phyloP scores from a whole-genome alignment of 2,888 invertebrate genomes.

The Spilosoma lubricipeda region DNA sequence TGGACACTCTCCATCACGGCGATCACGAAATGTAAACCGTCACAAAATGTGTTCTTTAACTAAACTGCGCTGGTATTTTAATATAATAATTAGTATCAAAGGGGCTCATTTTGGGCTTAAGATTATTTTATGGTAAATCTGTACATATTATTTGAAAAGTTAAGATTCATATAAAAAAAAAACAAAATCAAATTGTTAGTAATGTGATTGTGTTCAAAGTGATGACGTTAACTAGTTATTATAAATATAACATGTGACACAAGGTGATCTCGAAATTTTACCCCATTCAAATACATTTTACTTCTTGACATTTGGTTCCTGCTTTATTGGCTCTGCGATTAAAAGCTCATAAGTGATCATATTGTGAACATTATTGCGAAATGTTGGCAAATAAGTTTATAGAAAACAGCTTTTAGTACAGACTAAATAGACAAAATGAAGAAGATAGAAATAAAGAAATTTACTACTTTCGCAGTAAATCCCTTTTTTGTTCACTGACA shows the following conservation, averaged over 20 bases:
- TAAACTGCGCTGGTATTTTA: slow-evolving; percentile 42
- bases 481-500: background rate
- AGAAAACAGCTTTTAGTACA: background rate
- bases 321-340: background rate
- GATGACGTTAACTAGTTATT: background rate
- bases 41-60: slow-evolving; percentile 40
- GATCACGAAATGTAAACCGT: slow-evolving; percentile 31
- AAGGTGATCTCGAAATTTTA: background rate
- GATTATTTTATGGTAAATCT: background rate
- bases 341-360: too few relatives aligned
- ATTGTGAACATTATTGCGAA: background rate
- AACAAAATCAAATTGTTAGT: background rate
- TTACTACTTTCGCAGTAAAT: background rate
- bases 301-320: background rate
- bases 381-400: background rate
- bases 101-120: background rate
- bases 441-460: background rate
- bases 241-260: background rate
- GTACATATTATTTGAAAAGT: background rate
- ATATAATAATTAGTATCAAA: background rate
- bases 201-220: background rate
- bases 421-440: background rate
- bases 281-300: background rate
- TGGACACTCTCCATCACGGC: slow-evolving; percentile 36
- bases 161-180: background rate